phyloP scores from a whole-genome alignment of 2,113 vertebrate genomes.

The Brachirus orientalis region DNA sequence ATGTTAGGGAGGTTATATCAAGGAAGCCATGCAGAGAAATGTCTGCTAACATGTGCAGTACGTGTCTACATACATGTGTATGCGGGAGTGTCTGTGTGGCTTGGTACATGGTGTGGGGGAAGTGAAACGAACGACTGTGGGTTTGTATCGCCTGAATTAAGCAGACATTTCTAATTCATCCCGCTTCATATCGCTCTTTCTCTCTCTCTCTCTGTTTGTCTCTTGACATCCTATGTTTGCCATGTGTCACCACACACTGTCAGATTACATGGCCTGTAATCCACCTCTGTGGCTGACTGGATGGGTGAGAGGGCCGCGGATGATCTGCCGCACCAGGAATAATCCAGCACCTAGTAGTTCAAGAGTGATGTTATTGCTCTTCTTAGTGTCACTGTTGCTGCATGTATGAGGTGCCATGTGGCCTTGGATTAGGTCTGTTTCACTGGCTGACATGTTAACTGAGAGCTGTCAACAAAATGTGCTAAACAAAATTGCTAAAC shows the following conservation, averaged over 20 bases:
- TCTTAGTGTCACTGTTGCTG: slow-evolving; percentile 52
- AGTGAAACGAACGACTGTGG: slow-evolving; percentile 12
- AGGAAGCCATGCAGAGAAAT: slow-evolving; percentile 37
- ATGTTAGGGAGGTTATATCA: slow-evolving; percentile 69
- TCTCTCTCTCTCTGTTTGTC: slow-evolving; percentile 10
- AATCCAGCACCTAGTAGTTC: slow-evolving; percentile 65
- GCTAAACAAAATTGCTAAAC: slow-evolving; percentile 27
- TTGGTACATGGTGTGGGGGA: slow-evolving; percentile 1
- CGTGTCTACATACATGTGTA: background rate
- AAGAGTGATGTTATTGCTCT: slow-evolving; percentile 32
- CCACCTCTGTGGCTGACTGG: slow-evolving; percentile 60
- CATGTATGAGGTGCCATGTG: slow-evolving; percentile 54
- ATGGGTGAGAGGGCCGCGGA: slow-evolving; percentile 61
- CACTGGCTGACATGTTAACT: slow-evolving; percentile 65
- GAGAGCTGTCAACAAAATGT: slow-evolving; percentile 63
- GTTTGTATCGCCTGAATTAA: slow-evolving; percentile 47
- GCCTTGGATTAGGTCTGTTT: slow-evolving; percentile 72
- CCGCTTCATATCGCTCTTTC: too few species aligned
- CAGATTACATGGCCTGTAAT: slow-evolving; percentile 76
- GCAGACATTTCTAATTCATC: slow-evolving; percentile 46
- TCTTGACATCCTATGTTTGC: slow-evolving; percentile 61
- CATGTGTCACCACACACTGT: slow-evolving; percentile 69
- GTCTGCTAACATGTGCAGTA: slow-evolving; percentile 17
- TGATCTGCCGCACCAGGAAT: slow-evolving; percentile 67
- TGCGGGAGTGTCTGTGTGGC: background rate